Evolutionary conservation across 2,888 invertebrate genomes (phyloP).

Genomic region (Caenorhabditis imperialis): DNA sequence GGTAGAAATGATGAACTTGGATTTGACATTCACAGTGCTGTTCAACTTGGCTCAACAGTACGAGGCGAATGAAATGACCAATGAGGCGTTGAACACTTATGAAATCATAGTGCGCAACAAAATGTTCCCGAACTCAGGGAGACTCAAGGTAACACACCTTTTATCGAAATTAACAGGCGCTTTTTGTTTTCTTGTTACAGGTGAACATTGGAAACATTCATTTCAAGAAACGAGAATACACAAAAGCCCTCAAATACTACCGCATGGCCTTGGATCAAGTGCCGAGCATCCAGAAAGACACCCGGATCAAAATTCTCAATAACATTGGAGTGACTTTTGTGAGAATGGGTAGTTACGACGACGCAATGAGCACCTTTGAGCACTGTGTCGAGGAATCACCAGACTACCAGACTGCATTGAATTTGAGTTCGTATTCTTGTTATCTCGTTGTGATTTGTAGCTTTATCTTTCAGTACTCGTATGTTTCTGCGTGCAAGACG

Average conservation of each 20-base stretch:
- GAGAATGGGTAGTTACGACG: constrained; percentile 94
- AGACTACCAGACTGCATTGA: constrained; percentile 88
- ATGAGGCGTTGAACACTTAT: constrained; percentile 95
- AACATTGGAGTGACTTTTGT: constrained; percentile 96
- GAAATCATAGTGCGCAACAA: constrained; percentile 91
- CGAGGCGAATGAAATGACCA: constrained; percentile 92
- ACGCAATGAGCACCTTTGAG: constrained; percentile 96
- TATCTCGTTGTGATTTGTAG: background rate
- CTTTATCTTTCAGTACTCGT: constrained; percentile 81
- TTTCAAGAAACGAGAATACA: constrained; percentile 90
- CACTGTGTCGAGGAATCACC: constrained; percentile 97
- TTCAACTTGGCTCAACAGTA: constrained; percentile 97
- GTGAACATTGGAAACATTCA: constrained; percentile 99
- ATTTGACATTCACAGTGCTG: constrained; percentile 93
- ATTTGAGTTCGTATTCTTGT: constrained; percentile 82
- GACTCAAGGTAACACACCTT: constrained; percentile 71
- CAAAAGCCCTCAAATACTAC: constrained; percentile 92
- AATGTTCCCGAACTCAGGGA: constrained; percentile 90
- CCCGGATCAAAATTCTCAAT: constrained; percentile 93
- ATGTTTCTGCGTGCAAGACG: constrained; percentile 79
- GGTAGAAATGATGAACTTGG: constrained; percentile 92
- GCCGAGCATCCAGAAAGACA: constrained; percentile 91
- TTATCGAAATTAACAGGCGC: too few species aligned
- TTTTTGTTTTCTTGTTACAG: constrained; percentile 7
- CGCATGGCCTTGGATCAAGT: constrained; percentile 97